Percentiles rank a stretch among this genome's conserved stretches.
Evolutionary conservation across 2,113 vertebrate species (phyloP).

Genomic region (Clarias gariepinus): DNA sequence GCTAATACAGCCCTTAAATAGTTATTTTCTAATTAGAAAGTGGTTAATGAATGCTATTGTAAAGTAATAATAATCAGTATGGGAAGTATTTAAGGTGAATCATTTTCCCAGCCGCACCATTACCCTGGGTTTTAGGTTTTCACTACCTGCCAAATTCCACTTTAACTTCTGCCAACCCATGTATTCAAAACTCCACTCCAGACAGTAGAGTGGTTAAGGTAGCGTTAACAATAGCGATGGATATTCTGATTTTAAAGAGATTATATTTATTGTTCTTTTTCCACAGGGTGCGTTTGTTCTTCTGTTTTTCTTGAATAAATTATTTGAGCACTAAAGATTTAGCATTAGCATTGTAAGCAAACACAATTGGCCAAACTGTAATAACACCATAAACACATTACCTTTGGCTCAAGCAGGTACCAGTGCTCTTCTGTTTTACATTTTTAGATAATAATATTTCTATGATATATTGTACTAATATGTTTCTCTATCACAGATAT

Average conservation of each 20-base stretch:
- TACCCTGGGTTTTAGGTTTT: too few relatives aligned
- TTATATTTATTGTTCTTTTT: not conserved
- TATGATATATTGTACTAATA: too few relatives aligned
- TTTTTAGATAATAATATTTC: not conserved
- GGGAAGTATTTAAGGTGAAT: too few relatives aligned
- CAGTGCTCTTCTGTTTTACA: too few relatives aligned
- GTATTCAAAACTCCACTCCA: not conserved
- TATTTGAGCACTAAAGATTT: not conserved
- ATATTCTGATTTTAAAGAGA: not conserved
- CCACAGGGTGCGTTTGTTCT: not conserved
- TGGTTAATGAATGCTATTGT: too few relatives aligned
- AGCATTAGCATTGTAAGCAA: not conserved
- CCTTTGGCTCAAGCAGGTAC: not conserved
- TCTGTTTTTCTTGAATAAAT: not conserved
- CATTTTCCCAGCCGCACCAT: too few relatives aligned
- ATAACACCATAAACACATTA: not conserved
- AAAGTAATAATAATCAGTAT: too few relatives aligned
- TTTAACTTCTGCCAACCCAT: not conserved
- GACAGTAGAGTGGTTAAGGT: not conserved
- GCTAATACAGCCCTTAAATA: too few relatives aligned
- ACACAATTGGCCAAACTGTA: not conserved
- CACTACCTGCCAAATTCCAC: too few relatives aligned
- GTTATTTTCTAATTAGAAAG: too few relatives aligned
- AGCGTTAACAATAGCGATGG: not conserved
- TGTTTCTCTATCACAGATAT: too few relatives aligned